Conservation (phyloP, 2,797 vertebrate species). For the Dallia pectoralis region DNA sequence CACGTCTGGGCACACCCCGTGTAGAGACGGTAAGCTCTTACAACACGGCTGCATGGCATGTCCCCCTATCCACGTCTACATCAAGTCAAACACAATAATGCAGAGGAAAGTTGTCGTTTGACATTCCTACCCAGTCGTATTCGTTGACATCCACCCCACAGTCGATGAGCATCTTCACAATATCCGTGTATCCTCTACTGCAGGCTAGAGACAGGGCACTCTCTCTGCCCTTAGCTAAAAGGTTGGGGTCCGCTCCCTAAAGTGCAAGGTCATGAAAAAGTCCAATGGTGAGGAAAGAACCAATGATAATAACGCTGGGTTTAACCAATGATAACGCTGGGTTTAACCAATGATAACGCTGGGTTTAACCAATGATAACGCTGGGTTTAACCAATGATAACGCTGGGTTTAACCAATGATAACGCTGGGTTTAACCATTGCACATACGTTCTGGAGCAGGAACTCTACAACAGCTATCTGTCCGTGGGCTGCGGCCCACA, state of each 20-base stretch:
- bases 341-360: too few relatives aligned
- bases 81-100: not conserved
- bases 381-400: too few relatives aligned
- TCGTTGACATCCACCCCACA: slow-evolving; percentile 97
- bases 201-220: slow-evolving; percentile 94
- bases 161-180: slow-evolving; percentile 96
- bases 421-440: not conserved
- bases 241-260: slow-evolving; percentile 92
- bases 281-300: not conserved
- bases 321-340: too few relatives aligned
- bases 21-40: too few relatives aligned
- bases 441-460: slow-evolving; percentile 92
- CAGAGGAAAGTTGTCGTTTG: not conserved
- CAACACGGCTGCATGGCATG: not conserved
- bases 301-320: too few relatives aligned
- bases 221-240: slow-evolving; percentile 94
- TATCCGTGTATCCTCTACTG: slow-evolving; percentile 97
- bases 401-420: too few relatives aligned
- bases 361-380: too few relatives aligned
- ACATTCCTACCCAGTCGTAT: slow-evolving; percentile 90
- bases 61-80: not conserved
- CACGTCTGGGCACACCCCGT: not conserved
- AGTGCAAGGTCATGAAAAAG: not conserved
- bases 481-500: slow-evolving; percentile 99
- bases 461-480: slow-evolving; percentile 99